These are phyloP conservation scores for Drosophila ohnishii DNA, from an alignment of 1,140 invertebrate species.

Conservation along the genomic window DNA sequence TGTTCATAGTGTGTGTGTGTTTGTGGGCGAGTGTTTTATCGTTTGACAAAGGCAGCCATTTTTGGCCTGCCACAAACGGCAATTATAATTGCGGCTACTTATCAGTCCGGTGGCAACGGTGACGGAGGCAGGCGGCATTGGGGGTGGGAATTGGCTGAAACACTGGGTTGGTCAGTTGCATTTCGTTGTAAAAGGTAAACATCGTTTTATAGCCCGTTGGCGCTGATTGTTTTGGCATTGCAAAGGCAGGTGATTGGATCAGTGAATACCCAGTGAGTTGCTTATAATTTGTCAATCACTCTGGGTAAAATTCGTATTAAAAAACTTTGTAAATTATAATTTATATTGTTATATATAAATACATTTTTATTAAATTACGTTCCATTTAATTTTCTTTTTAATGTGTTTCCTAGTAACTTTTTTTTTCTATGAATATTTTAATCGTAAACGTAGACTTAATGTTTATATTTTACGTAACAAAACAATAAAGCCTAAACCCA, in stretches of 20 bases:
- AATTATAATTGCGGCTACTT: constrained; percentile 79
- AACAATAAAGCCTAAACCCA: background rate
- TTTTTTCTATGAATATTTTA: too few relatives aligned
- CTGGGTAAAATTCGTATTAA: background rate
- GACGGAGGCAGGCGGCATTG: background rate
- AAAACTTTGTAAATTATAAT: too few relatives aligned
- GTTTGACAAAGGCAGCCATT: constrained; percentile 66
- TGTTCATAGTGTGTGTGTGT: background rate
- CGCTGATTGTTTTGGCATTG: constrained; percentile 42
- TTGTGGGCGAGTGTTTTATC: constrained; percentile 36
- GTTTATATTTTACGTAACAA: too few relatives aligned
- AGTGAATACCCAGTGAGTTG: background rate
- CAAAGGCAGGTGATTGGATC: background rate
- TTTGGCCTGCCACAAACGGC: constrained; percentile 65
- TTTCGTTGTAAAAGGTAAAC: constrained; percentile 66
- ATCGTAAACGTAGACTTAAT: too few relatives aligned
- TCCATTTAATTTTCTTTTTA: too few relatives aligned
- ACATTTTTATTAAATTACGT: too few relatives aligned
- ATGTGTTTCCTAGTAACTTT: too few relatives aligned
- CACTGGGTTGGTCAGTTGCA: constrained; percentile 28
- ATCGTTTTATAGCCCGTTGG: constrained; percentile 57
- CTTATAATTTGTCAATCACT: background rate
- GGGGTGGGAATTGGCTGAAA: constrained; percentile 3
- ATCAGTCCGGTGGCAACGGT: constrained; percentile 25
- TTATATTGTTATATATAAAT: too few relatives aligned